Percentiles rank a stretch among this genome's conserved stretches.
phyloP scores from a whole-genome alignment of 1,140 invertebrate species.

The Cephus cinctus region DNA sequence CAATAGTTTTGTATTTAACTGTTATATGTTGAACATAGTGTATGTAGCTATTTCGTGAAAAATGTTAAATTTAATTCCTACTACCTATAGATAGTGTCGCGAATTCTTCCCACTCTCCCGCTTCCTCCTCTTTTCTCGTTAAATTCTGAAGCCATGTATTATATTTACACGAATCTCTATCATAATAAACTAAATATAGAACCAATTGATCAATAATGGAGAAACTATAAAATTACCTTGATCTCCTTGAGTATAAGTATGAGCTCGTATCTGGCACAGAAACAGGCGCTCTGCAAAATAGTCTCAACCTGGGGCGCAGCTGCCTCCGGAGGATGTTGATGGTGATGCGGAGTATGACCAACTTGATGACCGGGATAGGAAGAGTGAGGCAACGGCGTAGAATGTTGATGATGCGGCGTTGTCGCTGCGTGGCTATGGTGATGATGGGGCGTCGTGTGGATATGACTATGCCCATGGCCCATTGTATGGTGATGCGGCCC shows the following conservation, averaged over 20 bases:
- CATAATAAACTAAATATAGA: not conserved
- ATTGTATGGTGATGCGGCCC: constrained; percentile 51
- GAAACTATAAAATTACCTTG: constrained; percentile 69
- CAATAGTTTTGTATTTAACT: too few species aligned
- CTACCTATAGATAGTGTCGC: not conserved
- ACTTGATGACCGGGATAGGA: constrained; percentile 47
- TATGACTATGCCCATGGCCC: constrained; percentile 47
- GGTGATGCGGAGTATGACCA: constrained; percentile 54
- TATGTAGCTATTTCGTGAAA: too few species aligned
- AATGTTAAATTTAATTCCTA: not conserved
- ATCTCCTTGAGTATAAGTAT: constrained; percentile 94
- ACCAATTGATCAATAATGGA: not conserved
- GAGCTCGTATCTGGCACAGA: constrained; percentile 83
- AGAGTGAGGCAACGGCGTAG: constrained; percentile 43
- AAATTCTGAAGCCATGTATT: not conserved
- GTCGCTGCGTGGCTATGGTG: constrained; percentile 46
- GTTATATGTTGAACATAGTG: too few species aligned
- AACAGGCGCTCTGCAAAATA: constrained; percentile 64
- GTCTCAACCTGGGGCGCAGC: constrained; percentile 56
- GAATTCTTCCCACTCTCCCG: not conserved
- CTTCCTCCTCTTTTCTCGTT: not conserved
- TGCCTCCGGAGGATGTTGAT: constrained; percentile 50
- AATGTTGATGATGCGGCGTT: constrained; percentile 51
- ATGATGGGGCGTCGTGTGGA: constrained; percentile 52
- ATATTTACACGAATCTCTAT: not conserved